Base-by-base conservation (phyloP, 2,113 vertebrate genomes). In the Hemiscyllium ocellatum region DNA sequence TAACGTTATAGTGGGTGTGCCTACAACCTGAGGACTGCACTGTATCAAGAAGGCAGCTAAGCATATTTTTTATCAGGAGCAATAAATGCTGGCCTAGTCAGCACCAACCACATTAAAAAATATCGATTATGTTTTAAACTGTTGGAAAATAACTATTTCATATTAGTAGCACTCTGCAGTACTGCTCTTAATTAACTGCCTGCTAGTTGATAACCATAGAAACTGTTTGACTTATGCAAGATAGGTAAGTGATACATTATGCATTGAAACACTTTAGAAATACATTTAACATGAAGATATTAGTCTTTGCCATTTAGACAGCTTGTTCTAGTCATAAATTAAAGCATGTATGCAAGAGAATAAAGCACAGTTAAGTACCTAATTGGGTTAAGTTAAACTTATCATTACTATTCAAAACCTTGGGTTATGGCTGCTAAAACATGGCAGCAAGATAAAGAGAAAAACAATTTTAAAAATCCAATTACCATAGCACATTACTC, bases 301-400 rank as follows among this genome's bases (percentile, higher is more conserved):
- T 93, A 93, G 37, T 68, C 17, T n/a, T 93, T n/a, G 66, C 37
- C 37, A 66, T 93, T 93, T 93, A 61, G n/a, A 66, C 37, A 66
- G 56, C n/a, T 65, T 93, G 37, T 61, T 65, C n/a, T 29, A 66
- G 61, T 61, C 37, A 66, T 37, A 65, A 90, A 17, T 68, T 47
- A 66, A 66, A 68, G 37, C 15, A 93, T 68, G 5, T 65, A 68
- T 37, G 4, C 61, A 66, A 66, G 20, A 37, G 61, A 68, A 93
- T 93, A 68, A 66, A 93, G 66, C 65, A 56, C 61, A 66, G 80
- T 83, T 83, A 83, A 83, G 37, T 83, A 93, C 1, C 61, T 66
- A 93, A 66, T n/a, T 93, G 61, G 19, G 26, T 66, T 66, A 68
- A 93, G 33, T 93, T 65, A 66, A 68, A 93, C 89, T 93, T 93